Conservation (phyloP, 1,140 invertebrate genomes). For the Bombus confusus region DNA sequence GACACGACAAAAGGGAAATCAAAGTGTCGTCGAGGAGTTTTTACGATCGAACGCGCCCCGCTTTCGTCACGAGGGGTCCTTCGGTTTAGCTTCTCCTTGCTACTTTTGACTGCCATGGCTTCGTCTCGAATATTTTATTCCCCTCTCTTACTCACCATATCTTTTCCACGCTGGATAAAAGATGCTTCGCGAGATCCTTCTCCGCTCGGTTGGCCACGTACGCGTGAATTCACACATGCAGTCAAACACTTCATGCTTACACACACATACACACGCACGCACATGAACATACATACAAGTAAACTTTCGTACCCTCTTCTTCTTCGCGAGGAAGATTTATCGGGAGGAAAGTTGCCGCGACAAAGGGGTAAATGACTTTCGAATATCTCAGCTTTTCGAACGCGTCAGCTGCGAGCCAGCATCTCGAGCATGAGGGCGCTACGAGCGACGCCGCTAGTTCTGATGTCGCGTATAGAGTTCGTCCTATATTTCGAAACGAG, state of each 20-base stretch:
- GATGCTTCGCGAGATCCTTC: conserved; percentile 33
- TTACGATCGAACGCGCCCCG: conserved; percentile 63
- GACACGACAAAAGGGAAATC: conserved; percentile 60
- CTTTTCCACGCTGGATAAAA: conserved; percentile 50
- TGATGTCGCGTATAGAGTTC: conserved; percentile 18
- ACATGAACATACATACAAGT: background rate
- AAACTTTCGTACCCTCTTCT: conserved; percentile 23
- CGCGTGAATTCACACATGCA: conserved; percentile 2
- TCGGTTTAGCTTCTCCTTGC: conserved; percentile 52
- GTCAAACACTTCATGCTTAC: background rate
- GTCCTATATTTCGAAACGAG: conserved; percentile 45
- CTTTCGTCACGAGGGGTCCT: conserved; percentile 42
- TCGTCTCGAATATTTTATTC: conserved; percentile 23
- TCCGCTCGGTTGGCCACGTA: conserved; percentile 32
- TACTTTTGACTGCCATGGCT: conserved; percentile 40
- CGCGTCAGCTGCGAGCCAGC: conserved; percentile 35
- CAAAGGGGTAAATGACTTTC: conserved; percentile 58
- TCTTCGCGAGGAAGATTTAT: conserved; percentile 35
- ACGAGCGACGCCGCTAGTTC: background rate
- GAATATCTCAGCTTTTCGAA: conserved; percentile 51
- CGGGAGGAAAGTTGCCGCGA: conserved; percentile 45
- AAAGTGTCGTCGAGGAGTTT: conserved; percentile 65
- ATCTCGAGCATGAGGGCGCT: background rate
- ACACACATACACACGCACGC: background rate
- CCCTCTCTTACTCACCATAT: conserved; percentile 17